phyloP scores from a whole-genome alignment of 2,888 invertebrate genomes.

The Drosophila macrospina region DNA sequence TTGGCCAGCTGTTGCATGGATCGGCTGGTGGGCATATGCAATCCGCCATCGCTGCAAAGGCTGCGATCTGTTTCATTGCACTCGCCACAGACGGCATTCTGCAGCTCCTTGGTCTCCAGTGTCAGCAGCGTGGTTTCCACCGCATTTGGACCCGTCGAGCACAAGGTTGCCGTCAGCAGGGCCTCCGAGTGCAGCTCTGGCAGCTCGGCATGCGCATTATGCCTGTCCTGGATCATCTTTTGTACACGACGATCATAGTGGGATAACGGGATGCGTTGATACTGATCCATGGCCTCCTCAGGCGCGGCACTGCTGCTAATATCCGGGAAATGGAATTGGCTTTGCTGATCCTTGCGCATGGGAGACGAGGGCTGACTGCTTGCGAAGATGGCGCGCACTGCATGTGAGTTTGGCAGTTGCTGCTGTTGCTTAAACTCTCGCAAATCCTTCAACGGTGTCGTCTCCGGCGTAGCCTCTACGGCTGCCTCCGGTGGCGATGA shows the following conservation, averaged over 20 bases:
- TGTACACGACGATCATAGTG: slow-evolving; percentile 77
- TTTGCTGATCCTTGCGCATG: slow-evolving; percentile 87
- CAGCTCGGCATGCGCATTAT: slow-evolving; percentile 55
- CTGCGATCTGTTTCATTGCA: slow-evolving; percentile 86
- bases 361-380: slow-evolving; percentile 90
- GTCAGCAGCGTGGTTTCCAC: slow-evolving; percentile 12
- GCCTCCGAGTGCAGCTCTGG: slow-evolving; percentile 55
- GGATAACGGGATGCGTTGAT: slow-evolving; percentile 53
- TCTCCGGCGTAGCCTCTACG: slow-evolving; percentile 95
- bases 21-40: slow-evolving; percentile 87
- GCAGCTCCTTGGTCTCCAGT: slow-evolving; percentile 38
- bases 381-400: slow-evolving; percentile 88
- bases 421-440: slow-evolving; percentile 70
- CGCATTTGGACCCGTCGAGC: slow-evolving; percentile 1
- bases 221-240: slow-evolving; percentile 74
- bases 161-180: slow-evolving; percentile 28
- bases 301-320: slow-evolving; percentile 11
- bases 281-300: slow-evolving; percentile 7
- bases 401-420: slow-evolving; percentile 87
- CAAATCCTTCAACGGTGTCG: slow-evolving; percentile 91
- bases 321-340: slow-evolving; percentile 86
- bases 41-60: slow-evolving; percentile 87
- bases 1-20: slow-evolving; percentile 87
- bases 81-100: slow-evolving; percentile 70
- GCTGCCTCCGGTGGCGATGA: slow-evolving; percentile 94